Conservation (phyloP, 1,140 invertebrate genomes). For the Maniola jurtina region DNA sequence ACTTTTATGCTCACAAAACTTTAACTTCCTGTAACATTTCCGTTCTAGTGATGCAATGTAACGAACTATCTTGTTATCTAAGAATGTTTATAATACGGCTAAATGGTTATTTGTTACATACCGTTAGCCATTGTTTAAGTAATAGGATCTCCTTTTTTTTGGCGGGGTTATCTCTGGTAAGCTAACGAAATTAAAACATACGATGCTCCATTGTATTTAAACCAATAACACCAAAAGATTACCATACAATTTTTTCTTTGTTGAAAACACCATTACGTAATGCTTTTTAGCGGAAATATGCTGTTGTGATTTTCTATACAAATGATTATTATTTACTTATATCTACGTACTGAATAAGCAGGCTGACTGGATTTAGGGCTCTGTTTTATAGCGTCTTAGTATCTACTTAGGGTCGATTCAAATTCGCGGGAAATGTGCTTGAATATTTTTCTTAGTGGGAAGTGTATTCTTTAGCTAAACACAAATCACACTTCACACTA, state of each 20-base stretch:
- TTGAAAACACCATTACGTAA: neutral
- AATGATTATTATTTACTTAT: too few species aligned
- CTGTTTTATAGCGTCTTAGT: too few species aligned
- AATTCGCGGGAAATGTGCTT: too few species aligned
- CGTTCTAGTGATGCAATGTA: slow-evolving; percentile 26
- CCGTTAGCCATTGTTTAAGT: slow-evolving; percentile 25
- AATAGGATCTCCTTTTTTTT: neutral
- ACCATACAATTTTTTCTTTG: neutral
- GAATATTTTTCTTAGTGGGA: too few species aligned
- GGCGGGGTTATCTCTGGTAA: neutral
- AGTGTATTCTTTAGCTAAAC: too few species aligned
- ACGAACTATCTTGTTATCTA: slow-evolving; percentile 23
- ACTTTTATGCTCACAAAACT: slow-evolving; percentile 3
- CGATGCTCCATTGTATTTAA: neutral
- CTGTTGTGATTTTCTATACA: too few species aligned
- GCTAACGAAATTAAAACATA: neutral
- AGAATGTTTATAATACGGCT: slow-evolving; percentile 9
- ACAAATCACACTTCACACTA: too few species aligned
- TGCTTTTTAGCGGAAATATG: too few species aligned
- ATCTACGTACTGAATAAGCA: too few species aligned
- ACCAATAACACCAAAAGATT: neutral
- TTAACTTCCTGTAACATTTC: slow-evolving; percentile 26
- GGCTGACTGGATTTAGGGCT: too few species aligned
- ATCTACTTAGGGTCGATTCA: too few species aligned
- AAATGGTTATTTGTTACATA: slow-evolving; percentile 23